Base-by-base conservation (phyloP, 2,113 vertebrate species). In the Lepus timidus region DNA sequence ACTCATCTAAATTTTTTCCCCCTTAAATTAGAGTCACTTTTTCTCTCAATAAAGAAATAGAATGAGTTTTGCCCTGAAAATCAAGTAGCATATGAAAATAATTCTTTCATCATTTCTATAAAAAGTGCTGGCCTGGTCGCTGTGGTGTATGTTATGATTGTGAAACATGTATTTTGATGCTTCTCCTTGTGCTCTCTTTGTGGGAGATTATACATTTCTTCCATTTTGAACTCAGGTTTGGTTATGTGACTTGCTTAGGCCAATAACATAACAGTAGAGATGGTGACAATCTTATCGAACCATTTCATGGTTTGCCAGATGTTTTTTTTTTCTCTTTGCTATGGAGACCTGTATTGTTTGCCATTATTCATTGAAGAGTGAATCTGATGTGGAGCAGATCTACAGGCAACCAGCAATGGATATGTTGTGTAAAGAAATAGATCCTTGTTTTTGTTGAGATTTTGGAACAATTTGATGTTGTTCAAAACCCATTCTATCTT, bases 261-360 rank as follows among this genome's bases (percentile, higher is more conserved):
- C 55, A 91, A 76, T 93, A 62, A 88, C 85, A n/a, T 29, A 71
- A 80, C 33, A 95, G 44, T 13, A 22, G 52, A 84, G 55, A 31
- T 91, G 12, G 27, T 27, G 8, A 84, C 70, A 88, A 67, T 22
- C 36, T 75, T 67, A 9, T 9, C n/a, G 52, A 65, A 16, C 23
- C 11, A 9, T 62, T 5, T 51, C n/a, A 22, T 29, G 67, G 33
- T 51, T 87, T 94, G 67, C 17, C 23, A 12, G 5, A 12, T 73
- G 52, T 94, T 44, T 62, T 58, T 22, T 22, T 67, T 65, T 36
- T 20, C 23, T 83, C 6, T 51, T 8, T 52, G 31, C 16, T 64
- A 2, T 80, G 64, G 39, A 84, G 49, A 70, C 49, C 49, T 83
- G 5, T 31, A 4, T 79, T 65, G n/a, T 75, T 36, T 36, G 51